Evolutionary conservation across 2,797 vertebrate species (phyloP), one percentile per base, ranked within the genome.

Genomic region (Benthosema pterotum): DNA sequence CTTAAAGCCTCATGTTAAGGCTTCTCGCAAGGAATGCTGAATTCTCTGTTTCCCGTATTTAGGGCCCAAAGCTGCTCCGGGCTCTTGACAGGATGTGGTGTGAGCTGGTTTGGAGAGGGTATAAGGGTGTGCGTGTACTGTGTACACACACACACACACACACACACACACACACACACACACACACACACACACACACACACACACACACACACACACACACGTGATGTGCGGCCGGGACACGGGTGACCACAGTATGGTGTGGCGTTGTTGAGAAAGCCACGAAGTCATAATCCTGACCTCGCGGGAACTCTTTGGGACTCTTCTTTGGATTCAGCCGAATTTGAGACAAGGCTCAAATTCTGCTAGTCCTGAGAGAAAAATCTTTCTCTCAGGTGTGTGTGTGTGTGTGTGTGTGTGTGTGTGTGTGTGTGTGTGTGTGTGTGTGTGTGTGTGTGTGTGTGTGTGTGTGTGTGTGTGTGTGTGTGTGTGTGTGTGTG

Each of bases 61-160:
- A 58, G 56, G 65, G 63, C 48, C 53, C 65, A 65, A 79, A 77
- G 78, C 70, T 65, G 42, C 50, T n/a, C 32, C n/a, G 54, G 60
- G 61, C 53, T 42, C 58, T 54, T 76, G 63, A 74, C 69, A 61
- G 72, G 72, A 74, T 77, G 52, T 15, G 18, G 45, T 54, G 71
- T 58, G 42, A 46, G 72, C 63, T 66, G 74, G 61, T 65, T 60
- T 65, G 65, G 70, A 70, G 60, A 38, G 68, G 64, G 63, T 77
- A 68, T 79, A 62, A 78, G 61, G 62, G 70, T 66, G 64, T 71
- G 65, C 66, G 67, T 22, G 22, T 11, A 9, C 11, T n/a, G n/a
- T n/a, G n/a, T n/a, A n/a, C n/a, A n/a, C n/a, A n/a, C n/a, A n/a
- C n/a, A n/a, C n/a, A n/a, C n/a, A n/a, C n/a, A n/a, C n/a, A n/a